Evolutionary conservation across 2,888 invertebrate genomes (phyloP).

Genomic region (Nomada ferruginata): DNA sequence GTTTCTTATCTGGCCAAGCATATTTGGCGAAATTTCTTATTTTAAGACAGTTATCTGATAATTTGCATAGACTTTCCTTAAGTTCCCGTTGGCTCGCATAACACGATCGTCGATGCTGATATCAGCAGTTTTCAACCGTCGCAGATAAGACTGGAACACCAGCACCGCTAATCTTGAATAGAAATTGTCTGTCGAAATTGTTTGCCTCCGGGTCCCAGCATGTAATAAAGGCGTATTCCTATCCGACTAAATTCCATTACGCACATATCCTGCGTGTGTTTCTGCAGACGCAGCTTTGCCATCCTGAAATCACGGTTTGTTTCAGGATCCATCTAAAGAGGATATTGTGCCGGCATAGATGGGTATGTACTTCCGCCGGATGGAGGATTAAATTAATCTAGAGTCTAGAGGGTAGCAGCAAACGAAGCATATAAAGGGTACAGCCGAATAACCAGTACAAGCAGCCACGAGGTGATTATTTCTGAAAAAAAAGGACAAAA

Average conservation of each 20-base stretch:
- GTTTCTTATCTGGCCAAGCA: not conserved
- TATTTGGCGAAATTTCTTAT: not conserved
- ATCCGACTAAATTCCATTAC: constrained; percentile 58
- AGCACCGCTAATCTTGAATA: constrained; percentile 48
- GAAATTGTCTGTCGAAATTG: constrained; percentile 59
- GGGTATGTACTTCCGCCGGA: not conserved
- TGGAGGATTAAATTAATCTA: constrained; percentile 39
- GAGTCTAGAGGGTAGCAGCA: not conserved
- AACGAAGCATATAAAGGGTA: not conserved
- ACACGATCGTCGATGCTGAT: not conserved
- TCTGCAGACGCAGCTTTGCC: constrained; percentile 46
- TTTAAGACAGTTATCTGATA: constrained; percentile 19
- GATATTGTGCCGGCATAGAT: constrained; percentile 9
- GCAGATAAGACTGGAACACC: constrained; percentile 28
- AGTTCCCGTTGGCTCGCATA: not conserved
- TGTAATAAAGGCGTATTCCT: constrained; percentile 52
- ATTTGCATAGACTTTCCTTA: constrained; percentile 28
- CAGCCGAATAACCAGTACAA: too few species aligned
- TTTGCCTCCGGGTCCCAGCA: constrained; percentile 36
- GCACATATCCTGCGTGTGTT: constrained; percentile 45
- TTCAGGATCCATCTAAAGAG: constrained; percentile 14
- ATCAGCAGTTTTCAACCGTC: constrained; percentile 37
- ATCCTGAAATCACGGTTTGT: constrained; percentile 22
- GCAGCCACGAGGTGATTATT: too few species aligned
- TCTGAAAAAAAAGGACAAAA: too few species aligned